These are phyloP conservation scores for Porites rus DNA, from an alignment of 92 coral and sea anemone species.

Conservation along the genomic window DNA sequence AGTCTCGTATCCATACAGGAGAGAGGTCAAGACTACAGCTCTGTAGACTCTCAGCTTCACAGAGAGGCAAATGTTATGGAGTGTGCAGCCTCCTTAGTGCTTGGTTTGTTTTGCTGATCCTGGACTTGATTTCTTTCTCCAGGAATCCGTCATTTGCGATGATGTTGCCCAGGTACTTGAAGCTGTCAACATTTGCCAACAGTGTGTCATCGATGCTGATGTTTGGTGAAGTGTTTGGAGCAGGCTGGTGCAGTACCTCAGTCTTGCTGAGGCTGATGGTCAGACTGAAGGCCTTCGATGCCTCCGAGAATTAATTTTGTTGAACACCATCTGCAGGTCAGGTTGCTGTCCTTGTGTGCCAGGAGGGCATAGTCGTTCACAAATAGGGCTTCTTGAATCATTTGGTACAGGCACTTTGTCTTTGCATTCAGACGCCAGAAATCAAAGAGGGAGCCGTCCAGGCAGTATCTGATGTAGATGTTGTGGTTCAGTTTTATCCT, in stretches of 20 bases:
- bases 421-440: not conserved
- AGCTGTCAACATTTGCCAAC: not conserved
- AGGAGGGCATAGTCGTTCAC: slow-evolving; percentile 43
- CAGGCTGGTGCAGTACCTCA: no score
- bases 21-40: slow-evolving; percentile 46
- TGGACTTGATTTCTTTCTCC: no score
- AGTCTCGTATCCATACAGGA: slow-evolving; percentile 44
- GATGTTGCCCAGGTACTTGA: slow-evolving; percentile 60
- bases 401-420: slow-evolving; percentile 4
- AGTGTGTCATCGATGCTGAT: no score
- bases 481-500: no score
- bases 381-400: slow-evolving; percentile 32
- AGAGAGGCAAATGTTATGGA: not conserved
- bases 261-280: no score
- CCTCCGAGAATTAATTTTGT: slow-evolving; percentile 8
- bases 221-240: no score
- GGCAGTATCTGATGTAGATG: not conserved
- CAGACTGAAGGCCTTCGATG: slow-evolving; percentile 8
- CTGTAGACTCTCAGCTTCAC: slow-evolving; percentile 46
- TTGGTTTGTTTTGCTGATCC: not conserved
- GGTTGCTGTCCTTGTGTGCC: slow-evolving; percentile 28
- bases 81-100: slow-evolving; percentile 32
- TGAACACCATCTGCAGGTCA: slow-evolving; percentile 16
- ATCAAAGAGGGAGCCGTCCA: slow-evolving; percentile 4
- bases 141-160: slow-evolving; percentile 16